Evolutionary conservation across 2,113 vertebrate genomes (phyloP).

Genomic region (Sus scrofa): T2T-Sscrofa CM000818.6:485501-486000

Average conservation of each 20-base stretch:
- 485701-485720: background rate
- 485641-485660: background rate
- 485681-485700: background rate
- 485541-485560: background rate
- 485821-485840: background rate
- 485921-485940: too few relatives aligned
- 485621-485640: background rate
- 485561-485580: background rate
- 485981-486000: background rate
- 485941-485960: fast-evolving
- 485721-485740: too few relatives aligned
- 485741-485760: background rate
- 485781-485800: background rate
- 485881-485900: background rate
- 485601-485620: background rate
- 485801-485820: background rate
- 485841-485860: background rate
- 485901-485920: background rate
- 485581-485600: background rate
- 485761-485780: background rate
- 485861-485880: background rate
- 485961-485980: background rate
- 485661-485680: background rate
- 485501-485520: background rate
- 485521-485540: background rate